Base-by-base conservation (phyloP, 2,797 vertebrate genomes). In the Esox lucius region DNA sequence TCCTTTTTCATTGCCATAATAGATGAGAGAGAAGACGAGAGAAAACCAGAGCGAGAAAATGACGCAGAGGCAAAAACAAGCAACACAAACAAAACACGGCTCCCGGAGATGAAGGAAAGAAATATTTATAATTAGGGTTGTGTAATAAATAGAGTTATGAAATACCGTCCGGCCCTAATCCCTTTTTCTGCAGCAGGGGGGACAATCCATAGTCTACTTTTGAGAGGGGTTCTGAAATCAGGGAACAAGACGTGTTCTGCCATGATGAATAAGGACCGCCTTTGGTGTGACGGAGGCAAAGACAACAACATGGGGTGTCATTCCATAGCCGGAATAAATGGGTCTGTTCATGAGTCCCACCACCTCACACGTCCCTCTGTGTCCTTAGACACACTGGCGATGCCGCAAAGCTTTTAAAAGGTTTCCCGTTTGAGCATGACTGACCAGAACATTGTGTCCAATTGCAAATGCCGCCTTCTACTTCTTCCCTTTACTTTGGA, bases 371-470 rank as follows among this genome's bases (percentile, higher is more conserved):
- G 49, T 81, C 62, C 79, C 53, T 62, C 80, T 28, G 22, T 75
- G 82, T 84, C 81, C 78, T 78, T 65, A 72, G 73, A 39, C 42
- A 73, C 64, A 73, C 80, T 15, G 66, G 61, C 82, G 81, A 86
- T 73, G 56, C 77, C 51, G 79, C 83, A 87, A 88, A 67, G 85
- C 86, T 89, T 91, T 92, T 92, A 73, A 89, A 84, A 46, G 83
- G 68, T 80, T 69, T 83, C 81, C 78, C 79, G 16, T 81, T 93
- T 88, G 83, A 88, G 87, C 90, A 86, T 87, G 87, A 91, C 68
- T 88, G 87, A 85, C 85, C 74, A 85, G 89, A 87, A 91, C 88
- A 90, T 86, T 75, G 67, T 79, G 83, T 86, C 81, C 81, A 74
- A 12, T 59, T 56, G 53, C 56, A 6, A 59, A 62, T 24, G 15